phyloP scores from a whole-genome alignment of 2,113 vertebrate genomes.

The Epinephelus fuscoguttatus region DNA sequence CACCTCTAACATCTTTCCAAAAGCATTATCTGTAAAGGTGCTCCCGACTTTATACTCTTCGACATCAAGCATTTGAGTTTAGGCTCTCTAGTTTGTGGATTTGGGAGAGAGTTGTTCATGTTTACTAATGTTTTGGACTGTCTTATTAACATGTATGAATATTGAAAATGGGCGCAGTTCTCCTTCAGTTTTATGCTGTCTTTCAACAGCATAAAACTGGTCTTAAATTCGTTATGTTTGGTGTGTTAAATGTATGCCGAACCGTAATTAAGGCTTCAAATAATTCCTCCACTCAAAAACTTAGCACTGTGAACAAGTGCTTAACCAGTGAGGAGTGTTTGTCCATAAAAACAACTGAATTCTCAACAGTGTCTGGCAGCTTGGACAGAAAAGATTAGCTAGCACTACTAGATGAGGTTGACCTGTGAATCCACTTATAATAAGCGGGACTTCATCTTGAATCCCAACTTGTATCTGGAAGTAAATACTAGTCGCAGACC shows the following conservation, averaged over 20 bases:
- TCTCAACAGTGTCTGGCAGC: neutral
- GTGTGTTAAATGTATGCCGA: neutral
- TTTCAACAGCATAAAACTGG: neutral
- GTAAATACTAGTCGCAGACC: fast-evolving
- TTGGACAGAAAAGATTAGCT: neutral
- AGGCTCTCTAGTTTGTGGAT: no score
- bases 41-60: no score
- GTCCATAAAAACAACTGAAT: neutral
- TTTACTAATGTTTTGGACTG: no score
- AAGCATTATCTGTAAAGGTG: no score
- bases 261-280: fast-evolving
- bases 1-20: no score
- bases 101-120: no score
- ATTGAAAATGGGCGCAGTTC: no score
- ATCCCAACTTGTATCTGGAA: fast-evolving
- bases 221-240: neutral
- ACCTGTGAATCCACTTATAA: neutral
- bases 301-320: fast-evolving
- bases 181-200: neutral
- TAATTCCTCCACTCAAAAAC: neutral
- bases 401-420: neutral
- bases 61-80: no score
- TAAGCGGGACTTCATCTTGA: neutral
- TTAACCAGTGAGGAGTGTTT: neutral
- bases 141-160: no score